Conservation (phyloP, 2,113 vertebrate species). For the Python bivittatus region DNA sequence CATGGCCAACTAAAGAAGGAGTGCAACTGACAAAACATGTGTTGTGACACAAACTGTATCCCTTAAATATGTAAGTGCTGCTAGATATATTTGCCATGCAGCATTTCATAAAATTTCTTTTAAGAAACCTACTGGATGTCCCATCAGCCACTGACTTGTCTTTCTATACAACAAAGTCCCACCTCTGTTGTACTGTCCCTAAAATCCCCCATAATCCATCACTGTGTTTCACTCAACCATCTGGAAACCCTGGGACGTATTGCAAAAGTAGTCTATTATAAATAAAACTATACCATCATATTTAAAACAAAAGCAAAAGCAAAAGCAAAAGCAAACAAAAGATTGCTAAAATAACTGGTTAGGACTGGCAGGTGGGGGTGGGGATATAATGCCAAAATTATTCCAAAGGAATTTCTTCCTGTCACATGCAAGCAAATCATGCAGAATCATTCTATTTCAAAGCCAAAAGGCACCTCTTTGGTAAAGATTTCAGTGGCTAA, state of each 20-base stretch:
- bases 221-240: not conserved
- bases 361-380: not conserved
- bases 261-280: not conserved
- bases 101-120: not conserved
- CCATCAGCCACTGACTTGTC: not conserved
- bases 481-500: slow-evolving; percentile 25
- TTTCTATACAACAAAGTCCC: not conserved
- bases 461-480: slow-evolving; percentile 30
- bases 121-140: not conserved
- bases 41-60: not conserved
- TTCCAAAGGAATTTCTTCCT: not conserved
- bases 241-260: not conserved
- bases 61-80: not conserved
- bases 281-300: not conserved
- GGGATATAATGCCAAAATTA: not conserved
- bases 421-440: slow-evolving; percentile 27
- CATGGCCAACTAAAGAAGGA: not conserved
- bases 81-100: not conserved
- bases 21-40: not conserved
- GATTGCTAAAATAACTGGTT: not conserved
- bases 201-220: not conserved
- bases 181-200: not conserved
- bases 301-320: not conserved
- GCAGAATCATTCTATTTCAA: slow-evolving; percentile 22
- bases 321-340: not conserved